phyloP scores from a whole-genome alignment of 1,140 invertebrate species.

The Harpegnathos saltator region DNA sequence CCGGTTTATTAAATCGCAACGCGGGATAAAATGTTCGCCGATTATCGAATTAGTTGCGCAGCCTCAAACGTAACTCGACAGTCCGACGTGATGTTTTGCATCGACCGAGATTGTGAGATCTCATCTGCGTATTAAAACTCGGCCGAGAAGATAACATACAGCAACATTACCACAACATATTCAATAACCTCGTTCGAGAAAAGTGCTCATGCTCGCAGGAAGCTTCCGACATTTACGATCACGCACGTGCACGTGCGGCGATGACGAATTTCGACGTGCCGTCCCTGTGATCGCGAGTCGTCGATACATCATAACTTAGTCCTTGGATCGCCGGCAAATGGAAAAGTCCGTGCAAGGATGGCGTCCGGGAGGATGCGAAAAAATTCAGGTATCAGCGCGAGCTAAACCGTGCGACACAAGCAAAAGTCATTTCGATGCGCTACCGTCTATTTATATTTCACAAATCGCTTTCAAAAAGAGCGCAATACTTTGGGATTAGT shows the following conservation, averaged over 20 bases:
- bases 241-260: too few species aligned
- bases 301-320: constrained; percentile 1
- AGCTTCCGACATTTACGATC: too few species aligned
- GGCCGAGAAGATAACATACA: neutral
- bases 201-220: too few species aligned
- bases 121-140: constrained; percentile 40
- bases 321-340: constrained; percentile 32
- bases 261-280: neutral
- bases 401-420: constrained; percentile 56
- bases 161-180: neutral
- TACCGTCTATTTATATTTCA: constrained; percentile 80
- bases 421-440: constrained; percentile 78
- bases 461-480: constrained; percentile 80
- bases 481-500: constrained; percentile 80
- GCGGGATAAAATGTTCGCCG: constrained; percentile 77
- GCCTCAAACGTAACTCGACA: constrained; percentile 35
- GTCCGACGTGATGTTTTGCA: constrained; percentile 64
- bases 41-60: constrained; percentile 79
- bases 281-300: neutral
- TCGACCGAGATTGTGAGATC: constrained; percentile 63
- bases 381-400: constrained; percentile 49
- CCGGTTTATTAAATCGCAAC: constrained; percentile 77
- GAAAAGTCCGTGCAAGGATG: constrained; percentile 42
- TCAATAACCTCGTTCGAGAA: neutral
- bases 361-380: constrained; percentile 32